These are phyloP conservation scores for Latrodectus geometricus DNA, from an alignment of 1,140 invertebrate species.

Conservation along the genomic window DNA sequence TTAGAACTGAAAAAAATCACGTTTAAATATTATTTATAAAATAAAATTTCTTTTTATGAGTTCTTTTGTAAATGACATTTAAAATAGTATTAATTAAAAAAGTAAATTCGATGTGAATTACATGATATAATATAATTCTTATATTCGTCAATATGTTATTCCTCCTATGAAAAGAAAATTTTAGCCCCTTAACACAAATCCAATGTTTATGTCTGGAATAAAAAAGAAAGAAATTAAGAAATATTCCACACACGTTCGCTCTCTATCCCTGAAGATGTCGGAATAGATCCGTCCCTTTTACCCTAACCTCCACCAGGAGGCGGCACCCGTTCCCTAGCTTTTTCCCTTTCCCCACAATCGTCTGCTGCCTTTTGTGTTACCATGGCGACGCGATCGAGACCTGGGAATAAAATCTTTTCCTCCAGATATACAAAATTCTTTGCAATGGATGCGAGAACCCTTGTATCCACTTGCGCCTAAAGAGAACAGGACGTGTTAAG, in stretches of 20 bases:
- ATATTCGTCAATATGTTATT: too few relatives aligned
- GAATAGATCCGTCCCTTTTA: constrained; percentile 1
- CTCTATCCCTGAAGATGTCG: not conserved
- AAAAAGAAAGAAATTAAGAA: not conserved
- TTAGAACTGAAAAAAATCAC: too few relatives aligned
- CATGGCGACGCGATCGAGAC: not conserved
- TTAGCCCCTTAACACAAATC: not conserved
- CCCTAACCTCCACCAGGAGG: not conserved
- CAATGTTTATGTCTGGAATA: not conserved
- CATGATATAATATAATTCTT: too few relatives aligned
- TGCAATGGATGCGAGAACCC: not conserved
- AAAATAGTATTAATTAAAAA: too few relatives aligned
- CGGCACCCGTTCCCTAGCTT: not conserved
- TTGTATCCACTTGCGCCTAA: not conserved
- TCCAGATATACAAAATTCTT: constrained; percentile 9
- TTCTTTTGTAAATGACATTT: too few relatives aligned
- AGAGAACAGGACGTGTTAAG: not conserved
- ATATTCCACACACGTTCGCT: not conserved
- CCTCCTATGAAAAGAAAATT: too few relatives aligned
- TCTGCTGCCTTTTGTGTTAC: constrained; percentile 6
- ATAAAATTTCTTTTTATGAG: too few relatives aligned
- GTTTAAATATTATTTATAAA: too few relatives aligned
- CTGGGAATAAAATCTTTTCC: not conserved
- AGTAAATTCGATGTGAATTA: too few relatives aligned
- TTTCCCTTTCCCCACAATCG: not conserved